Percentiles rank a stretch among this genome's conserved stretches.
Conservation (phyloP, 2,113 vertebrate genomes). For the Ancistrus triradiatus region DNA sequence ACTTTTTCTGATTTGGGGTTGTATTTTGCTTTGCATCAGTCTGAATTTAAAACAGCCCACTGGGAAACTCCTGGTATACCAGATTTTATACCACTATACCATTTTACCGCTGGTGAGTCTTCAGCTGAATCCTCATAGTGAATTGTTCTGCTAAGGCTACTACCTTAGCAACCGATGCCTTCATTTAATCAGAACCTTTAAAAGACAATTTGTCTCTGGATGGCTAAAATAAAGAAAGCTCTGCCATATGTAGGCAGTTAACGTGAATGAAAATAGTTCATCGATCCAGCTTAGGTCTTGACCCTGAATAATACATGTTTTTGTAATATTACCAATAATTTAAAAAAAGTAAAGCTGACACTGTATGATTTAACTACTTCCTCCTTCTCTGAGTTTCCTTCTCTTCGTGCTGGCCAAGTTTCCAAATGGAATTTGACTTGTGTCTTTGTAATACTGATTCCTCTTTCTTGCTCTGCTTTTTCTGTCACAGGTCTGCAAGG, state of each 20-base stretch:
- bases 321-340: conserved; percentile 48
- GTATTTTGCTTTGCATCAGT: too few species aligned
- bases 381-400: conserved; percentile 36
- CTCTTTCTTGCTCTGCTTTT: too few species aligned
- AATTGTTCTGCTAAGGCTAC: too few species aligned
- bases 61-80: too few species aligned
- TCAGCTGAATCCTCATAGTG: too few species aligned
- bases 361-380: conserved; percentile 48
- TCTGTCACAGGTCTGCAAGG: conserved; percentile 25
- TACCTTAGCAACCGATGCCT: conserved; percentile 22
- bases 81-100: too few species aligned
- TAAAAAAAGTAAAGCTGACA: conserved; percentile 46
- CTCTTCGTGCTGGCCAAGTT: conserved; percentile 30
- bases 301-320: conserved; percentile 34
- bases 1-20: too few species aligned
- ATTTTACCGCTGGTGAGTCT: conserved; percentile 7
- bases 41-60: too few species aligned
- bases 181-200: conserved; percentile 22
- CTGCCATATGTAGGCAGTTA: conserved; percentile 24
- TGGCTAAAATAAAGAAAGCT: conserved; percentile 8
- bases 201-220: conserved; percentile 34
- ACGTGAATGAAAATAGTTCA: conserved; percentile 19
- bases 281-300: conserved; percentile 22
- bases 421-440: conserved; percentile 18
- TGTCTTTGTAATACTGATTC: conserved; percentile 19